Percentiles rank a stretch among this genome's conserved stretches.
Conservation (phyloP, 2,113 vertebrate species). For the Anseranas semipalmata region DNA sequence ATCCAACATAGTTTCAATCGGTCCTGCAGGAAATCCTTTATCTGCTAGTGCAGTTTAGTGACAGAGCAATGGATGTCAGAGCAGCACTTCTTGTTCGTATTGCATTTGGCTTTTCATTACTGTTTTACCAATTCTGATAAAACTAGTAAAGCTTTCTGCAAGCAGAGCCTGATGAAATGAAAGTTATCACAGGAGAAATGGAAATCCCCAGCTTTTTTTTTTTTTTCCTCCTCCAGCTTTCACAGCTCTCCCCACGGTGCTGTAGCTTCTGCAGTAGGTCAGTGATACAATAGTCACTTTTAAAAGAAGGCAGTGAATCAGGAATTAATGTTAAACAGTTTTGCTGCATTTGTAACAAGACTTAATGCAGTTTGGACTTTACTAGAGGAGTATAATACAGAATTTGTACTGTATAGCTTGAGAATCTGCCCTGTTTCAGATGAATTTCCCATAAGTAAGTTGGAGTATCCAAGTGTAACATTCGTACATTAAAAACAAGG, state of each 20-base stretch:
- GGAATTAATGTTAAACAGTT: background rate
- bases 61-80: background rate
- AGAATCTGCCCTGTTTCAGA: background rate
- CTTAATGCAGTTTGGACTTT: background rate
- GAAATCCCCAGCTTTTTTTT: background rate
- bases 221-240: background rate
- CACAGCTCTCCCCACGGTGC: background rate
- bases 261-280: background rate
- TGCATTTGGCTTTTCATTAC: background rate
- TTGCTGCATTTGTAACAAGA: background rate
- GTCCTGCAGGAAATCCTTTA: background rate
- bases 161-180: background rate
- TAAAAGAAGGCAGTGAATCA: background rate
- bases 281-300: background rate
- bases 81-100: background rate
- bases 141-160: background rate
- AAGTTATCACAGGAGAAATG: background rate
- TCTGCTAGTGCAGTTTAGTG: background rate
- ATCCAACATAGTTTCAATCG: background rate
- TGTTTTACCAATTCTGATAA: background rate
- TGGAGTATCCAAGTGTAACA: background rate
- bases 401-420: background rate
- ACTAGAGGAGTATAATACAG: background rate
- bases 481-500: background rate
- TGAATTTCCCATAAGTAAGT: background rate